Evolutionary conservation across 2,113 vertebrate genomes (phyloP), one percentile per base, ranked within the genome.

Genomic region (Vanacampus margaritifer): DNA sequence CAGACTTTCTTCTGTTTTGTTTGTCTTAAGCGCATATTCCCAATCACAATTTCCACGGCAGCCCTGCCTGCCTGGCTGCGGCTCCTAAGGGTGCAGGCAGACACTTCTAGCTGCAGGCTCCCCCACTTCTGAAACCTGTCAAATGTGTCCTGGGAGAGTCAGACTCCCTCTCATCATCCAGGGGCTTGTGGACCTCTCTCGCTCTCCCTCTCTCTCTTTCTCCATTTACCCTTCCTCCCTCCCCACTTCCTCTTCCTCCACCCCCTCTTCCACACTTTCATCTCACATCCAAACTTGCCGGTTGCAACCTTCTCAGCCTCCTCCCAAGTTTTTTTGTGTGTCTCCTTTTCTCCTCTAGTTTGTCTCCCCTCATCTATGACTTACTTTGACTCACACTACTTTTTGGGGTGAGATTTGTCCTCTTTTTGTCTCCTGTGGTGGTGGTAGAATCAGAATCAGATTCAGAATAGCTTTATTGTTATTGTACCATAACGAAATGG

Each of bases 91-190:
- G 91, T 87, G 86, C 86, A 89, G 84, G 74, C 87, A 90, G 87
- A 88, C 89, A 87, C 88, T 90, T 91, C 88, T 90, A 88, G 90
- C 91, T 92, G 89, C 88, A 87, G 92, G 91, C 92, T 92, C 86
- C 90, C 91, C 87, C 80, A 91, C 91, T 92, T 93, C 92, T 91
- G 89, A 92, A 88, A 90, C 88, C 91, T 92, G 91, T 92, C 92
- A 91, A 91, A 91, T 89, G 87, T 88, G 86, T 90, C 91, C 91
- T 89, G 86, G 76, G 91, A 91, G 90, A 91, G 86, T 75, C 86
- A 88, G 85, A 82, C 88, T 85, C 84, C 81, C 90, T 91, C 90
- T 91, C 91, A 91, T 92, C 89, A 91, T 91, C 87, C 88, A 88
- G 84, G 90, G 89, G 90, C 89, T 91, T 89, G 88, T 89, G 90